Percentiles rank a stretch among this genome's conserved stretches.
Conservation (phyloP, 2,888 invertebrate species). For the Acrobasis consociella region DNA sequence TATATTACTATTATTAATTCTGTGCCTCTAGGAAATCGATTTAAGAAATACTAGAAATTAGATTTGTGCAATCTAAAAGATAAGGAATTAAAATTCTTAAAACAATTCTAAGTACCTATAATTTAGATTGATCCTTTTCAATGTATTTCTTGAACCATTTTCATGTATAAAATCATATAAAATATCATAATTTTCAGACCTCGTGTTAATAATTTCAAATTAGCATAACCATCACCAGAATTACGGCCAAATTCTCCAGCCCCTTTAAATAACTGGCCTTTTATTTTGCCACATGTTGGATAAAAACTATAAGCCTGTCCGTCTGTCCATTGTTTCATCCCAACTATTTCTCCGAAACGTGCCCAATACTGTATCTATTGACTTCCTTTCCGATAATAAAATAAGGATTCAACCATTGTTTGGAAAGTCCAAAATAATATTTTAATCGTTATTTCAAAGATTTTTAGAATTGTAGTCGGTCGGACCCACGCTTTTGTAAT, state of each 20-base stretch:
- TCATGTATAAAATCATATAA: too few relatives aligned
- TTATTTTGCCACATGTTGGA: slow-evolving; percentile 51
- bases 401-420: slow-evolving; percentile 65
- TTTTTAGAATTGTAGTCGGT: slow-evolving; percentile 50
- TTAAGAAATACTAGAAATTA: too few relatives aligned
- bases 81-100: too few relatives aligned
- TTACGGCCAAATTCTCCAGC: background rate
- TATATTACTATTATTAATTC: too few relatives aligned
- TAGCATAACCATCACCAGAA: background rate
- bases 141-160: too few relatives aligned
- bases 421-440: slow-evolving; percentile 68
- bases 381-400: slow-evolving; percentile 77
- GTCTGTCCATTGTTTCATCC: slow-evolving; percentile 62
- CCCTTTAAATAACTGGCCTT: slow-evolving; percentile 7
- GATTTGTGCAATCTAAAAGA: too few relatives aligned
- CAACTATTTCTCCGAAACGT: slow-evolving; percentile 63
- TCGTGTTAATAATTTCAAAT: background rate
- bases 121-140: too few relatives aligned
- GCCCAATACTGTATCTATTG: slow-evolving; percentile 72
- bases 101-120: too few relatives aligned
- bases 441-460: slow-evolving; percentile 69
- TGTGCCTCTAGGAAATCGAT: too few relatives aligned
- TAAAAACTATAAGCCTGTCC: slow-evolving; percentile 51
- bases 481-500: slow-evolving; percentile 54
- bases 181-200: background rate